Conservation (phyloP, 2,797 vertebrate species). For the Coilia nasus region DNA sequence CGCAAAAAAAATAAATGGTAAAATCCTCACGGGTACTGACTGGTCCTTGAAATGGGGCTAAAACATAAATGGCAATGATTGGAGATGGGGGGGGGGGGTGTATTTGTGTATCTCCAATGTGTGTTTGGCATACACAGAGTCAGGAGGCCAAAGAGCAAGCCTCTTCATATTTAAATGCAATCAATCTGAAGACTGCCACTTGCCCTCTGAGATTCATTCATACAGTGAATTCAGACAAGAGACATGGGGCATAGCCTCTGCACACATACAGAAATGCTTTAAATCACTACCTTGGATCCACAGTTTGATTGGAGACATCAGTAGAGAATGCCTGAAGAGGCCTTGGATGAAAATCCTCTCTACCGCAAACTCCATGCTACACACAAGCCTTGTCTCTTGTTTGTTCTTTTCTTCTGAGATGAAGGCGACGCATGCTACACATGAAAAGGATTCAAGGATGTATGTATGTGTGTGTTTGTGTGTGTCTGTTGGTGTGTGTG, state of each 20-base stretch:
- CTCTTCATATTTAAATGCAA: not conserved
- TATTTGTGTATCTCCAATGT: too few relatives aligned
- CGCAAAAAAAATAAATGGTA: not conserved
- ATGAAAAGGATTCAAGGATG: not conserved
- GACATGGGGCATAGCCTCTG: not conserved
- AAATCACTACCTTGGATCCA: slow-evolving; percentile 29
- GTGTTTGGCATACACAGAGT: not conserved
- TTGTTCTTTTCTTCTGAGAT: slow-evolving; percentile 24
- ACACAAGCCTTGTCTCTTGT: not conserved
- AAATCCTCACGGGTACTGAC: not conserved
- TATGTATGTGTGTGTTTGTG: not conserved
- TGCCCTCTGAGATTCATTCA: not conserved
- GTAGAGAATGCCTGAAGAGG: slow-evolving; percentile 36
- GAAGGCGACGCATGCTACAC: slow-evolving; percentile 39
- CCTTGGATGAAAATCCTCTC: slow-evolving; percentile 14
- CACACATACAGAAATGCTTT: not conserved
- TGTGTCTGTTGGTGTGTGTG: not conserved
- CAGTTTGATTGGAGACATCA: slow-evolving; percentile 39
- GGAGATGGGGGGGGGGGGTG: too few relatives aligned
- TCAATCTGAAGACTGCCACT: not conserved
- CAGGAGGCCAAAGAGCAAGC: not conserved
- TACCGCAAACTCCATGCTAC: slow-evolving; percentile 24
- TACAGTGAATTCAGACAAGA: not conserved
- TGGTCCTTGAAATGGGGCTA: not conserved
- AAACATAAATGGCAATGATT: too few relatives aligned